phyloP scores from a whole-genome alignment of 2,888 invertebrate species.

The Stegophylla sp. region DNA sequence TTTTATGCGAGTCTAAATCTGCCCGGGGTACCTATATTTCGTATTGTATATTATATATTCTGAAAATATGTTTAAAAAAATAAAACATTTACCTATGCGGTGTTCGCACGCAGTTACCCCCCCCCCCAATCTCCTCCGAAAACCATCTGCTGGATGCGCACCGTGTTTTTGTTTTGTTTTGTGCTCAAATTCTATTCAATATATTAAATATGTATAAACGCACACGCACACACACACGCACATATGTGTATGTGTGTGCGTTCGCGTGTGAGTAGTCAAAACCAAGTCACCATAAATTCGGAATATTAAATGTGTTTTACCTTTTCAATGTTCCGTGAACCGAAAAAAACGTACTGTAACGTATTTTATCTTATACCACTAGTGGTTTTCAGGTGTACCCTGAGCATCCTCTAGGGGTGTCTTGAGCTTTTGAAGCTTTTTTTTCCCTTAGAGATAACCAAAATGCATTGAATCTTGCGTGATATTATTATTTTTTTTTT shows the following conservation, averaged over 20 bases:
- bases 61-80: conserved; percentile 6
- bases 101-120: neutral
- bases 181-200: neutral
- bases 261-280: neutral
- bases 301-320: neutral
- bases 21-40: neutral
- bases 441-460: too few relatives aligned
- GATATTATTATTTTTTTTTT: too few relatives aligned
- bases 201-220: neutral
- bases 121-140: neutral
- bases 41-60: conserved; percentile 17
- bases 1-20: conserved; percentile 34
- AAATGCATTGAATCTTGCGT: too few relatives aligned
- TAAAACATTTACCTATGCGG: neutral
- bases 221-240: too few relatives aligned
- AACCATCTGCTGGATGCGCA: neutral
- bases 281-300: neutral
- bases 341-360: too few relatives aligned
- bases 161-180: neutral
- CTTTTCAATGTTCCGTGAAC: neutral
- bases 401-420: too few relatives aligned
- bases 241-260: too few relatives aligned
- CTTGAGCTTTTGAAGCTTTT: too few relatives aligned
- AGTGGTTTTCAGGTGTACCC: too few relatives aligned
- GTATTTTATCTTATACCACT: too few relatives aligned